phyloP scores from a whole-genome alignment of 2,113 vertebrate genomes.

The Lynx canadensis region DNA sequence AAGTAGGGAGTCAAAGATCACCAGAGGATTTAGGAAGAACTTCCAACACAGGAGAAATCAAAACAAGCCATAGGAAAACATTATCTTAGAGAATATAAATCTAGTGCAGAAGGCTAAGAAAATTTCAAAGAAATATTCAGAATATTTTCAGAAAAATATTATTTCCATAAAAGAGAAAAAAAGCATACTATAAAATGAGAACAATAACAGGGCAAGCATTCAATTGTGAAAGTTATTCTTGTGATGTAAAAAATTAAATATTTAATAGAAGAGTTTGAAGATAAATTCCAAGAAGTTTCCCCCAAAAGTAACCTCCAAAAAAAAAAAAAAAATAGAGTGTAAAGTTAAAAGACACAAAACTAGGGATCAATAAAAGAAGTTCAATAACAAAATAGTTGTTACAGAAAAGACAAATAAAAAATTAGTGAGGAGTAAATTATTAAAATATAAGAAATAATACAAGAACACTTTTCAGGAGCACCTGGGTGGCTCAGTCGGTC shows the following conservation, averaged over 20 bases:
- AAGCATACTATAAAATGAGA: neutral
- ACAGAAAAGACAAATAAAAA: neutral
- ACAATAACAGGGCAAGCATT: neutral
- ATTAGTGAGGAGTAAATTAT: neutral
- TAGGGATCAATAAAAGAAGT: neutral
- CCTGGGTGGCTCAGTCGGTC: too few species aligned
- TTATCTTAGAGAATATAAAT: neutral
- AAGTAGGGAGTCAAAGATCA: neutral
- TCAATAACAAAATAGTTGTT: neutral
- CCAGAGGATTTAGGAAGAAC: neutral
- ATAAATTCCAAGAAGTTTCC: neutral
- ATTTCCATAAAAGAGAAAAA: neutral
- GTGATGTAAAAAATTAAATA: neutral
- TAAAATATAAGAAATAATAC: neutral
- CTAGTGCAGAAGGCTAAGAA: neutral
- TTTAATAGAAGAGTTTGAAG: neutral
- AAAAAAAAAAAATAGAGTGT: neutral
- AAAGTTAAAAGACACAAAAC: neutral
- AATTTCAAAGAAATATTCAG: neutral
- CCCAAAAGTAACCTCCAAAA: neutral
- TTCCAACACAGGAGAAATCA: neutral
- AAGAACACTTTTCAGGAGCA: neutral
- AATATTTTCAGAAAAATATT: neutral
- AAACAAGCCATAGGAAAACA: neutral
- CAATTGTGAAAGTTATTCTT: neutral